Base-by-base conservation (phyloP, 2,888 invertebrate species). In the Eupithecia centaureata region DNA sequence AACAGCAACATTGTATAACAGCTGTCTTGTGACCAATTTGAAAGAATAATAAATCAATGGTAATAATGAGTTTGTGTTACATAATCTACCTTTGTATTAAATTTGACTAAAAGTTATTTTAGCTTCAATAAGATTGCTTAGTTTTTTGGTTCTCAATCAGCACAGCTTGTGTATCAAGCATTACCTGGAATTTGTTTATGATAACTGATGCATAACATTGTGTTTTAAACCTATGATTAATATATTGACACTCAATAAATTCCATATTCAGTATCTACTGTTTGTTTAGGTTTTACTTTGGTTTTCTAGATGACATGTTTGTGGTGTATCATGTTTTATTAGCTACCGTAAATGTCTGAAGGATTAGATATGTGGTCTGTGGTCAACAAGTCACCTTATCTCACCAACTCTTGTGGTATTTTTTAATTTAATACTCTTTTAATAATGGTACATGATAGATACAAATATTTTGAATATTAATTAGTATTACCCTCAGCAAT, bases 401-500 rank as follows among this genome's bases (percentile, higher is more conserved):
- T n/a, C n/a, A 18, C 3, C 3, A 35, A 42, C 10, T n/a, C n/a
- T 18, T 18, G 10, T 42, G 42, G 42, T 42, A 47, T 47, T 47
- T n/a, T 27, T 52, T 4, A 52, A 18, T 1, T 1, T 4, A 27
- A 27, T 10, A 2, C 12, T 47, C 5, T 27, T 51, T 51, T 52
- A 52, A 13, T 15, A 10, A 15, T 51, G 1, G 5, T 13, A 4
- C 5, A 4, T 12, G 12, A n/a, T 15, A 25, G 38, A 35, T 62
- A 62, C n/a, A 47, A 47, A 3, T 10, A 47, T 47, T 12, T 22
- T 47, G 47, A 47, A 18, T 18, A 42, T 52, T 65, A 54, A 42
- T 56, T 58, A 38, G 1, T 35, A 8, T 54, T 71, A 90, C 92
- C 92, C 92, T 94, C 94, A 94, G 93, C 75, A 78, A 67, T 70